Base-by-base conservation (phyloP, 1,140 invertebrate genomes). In the Aphis craccivora region DNA sequence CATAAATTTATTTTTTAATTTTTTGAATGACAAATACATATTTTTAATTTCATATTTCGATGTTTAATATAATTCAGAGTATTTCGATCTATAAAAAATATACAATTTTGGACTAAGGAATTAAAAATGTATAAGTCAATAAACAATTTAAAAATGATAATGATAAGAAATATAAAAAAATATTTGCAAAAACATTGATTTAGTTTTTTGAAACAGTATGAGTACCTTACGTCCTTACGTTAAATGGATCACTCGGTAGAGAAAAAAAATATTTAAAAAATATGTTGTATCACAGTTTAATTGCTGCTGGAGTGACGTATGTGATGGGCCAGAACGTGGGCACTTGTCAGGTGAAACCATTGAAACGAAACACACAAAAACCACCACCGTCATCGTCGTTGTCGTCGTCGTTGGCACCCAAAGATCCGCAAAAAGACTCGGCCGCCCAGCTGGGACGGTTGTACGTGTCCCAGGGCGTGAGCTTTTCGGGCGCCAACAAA, bases 271-370 rank as follows among this genome's bases (percentile, higher is more conserved):
- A 7, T 43, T 43, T 45, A 22, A 23, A 22, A 23, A 3, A 76
- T 76, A 14, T 45, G 20, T 51, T 51, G 8, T 87, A 60, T 60
- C 30, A 23, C 94, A 96, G 96, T 94, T 94, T 97, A 55, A 96
- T 97, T 84, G 96, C 96, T 0, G 96, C 96, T 0, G 96, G 96
- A 1, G 96, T 97, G 40, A 96, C 96, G 0, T 97, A 96, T 94
- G 95, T 96, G 30, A 96, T 97, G 95, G 97, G 96, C 94, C 95
- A 95, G 93, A 96, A 96, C 94, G 96, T 96, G 2, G 96, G 96
- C 0, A 94, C 95, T 14, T 95, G 95, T 94, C 95, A 95, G n/a
- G 94, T 95, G 14, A 93, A 86, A 86, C 91, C 81, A 30, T 14
- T 40, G 81, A 93, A 86, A 93, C 92, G 90, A 14, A 90, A 94